Evolutionary conservation across 2,113 vertebrate genomes (phyloP), one percentile per base, ranked within the genome.

Genomic region (Polyodon spathula): DNA sequence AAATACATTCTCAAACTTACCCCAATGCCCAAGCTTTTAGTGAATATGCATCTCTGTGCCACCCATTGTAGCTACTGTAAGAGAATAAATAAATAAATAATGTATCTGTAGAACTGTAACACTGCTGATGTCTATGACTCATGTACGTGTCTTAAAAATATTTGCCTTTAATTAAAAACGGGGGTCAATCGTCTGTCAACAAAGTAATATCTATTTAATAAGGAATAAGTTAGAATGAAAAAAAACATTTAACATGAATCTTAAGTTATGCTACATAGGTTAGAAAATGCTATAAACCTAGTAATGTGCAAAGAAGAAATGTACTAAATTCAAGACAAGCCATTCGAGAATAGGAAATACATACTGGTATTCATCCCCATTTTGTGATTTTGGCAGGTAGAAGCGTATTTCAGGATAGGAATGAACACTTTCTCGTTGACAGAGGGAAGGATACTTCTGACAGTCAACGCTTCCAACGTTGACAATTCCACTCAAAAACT

Each of bases 371-470:
- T 80, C 80, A 57, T 89, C 72, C 38, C 75, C 75, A 6, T 73
- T 81, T 67, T 68, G 81, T 68, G 78, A 66, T 61, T 81, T 89
- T 60, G 68, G 80, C 12, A 89, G 79, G 66, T 89, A 99, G 64
- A 98, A 85, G 63, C 95, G 89, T 72, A 99, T 88, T 70, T 98
- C 95, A 27, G 96, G 96, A 65, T 97, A 99, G 6, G 86, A 87
- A 8, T 81, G 85, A 65, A 99, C 84, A 4, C 68, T 78, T 81
- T 97, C 89, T 71, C 85, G 74, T 63, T 88, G 85, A 80, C 96
- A 99, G 64, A 97, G 88, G 2, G 88, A 86, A 65, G 90, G 85
- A 2, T 93, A 86, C 62, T 84, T 92, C 75, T 99, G 92, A 81
- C 96, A 99, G 66, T 98, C 93, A 40, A 99, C 76, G 0, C 93